Conservation (phyloP, 2,888 invertebrate genomes). For the Drosophila tripunctata region DNA sequence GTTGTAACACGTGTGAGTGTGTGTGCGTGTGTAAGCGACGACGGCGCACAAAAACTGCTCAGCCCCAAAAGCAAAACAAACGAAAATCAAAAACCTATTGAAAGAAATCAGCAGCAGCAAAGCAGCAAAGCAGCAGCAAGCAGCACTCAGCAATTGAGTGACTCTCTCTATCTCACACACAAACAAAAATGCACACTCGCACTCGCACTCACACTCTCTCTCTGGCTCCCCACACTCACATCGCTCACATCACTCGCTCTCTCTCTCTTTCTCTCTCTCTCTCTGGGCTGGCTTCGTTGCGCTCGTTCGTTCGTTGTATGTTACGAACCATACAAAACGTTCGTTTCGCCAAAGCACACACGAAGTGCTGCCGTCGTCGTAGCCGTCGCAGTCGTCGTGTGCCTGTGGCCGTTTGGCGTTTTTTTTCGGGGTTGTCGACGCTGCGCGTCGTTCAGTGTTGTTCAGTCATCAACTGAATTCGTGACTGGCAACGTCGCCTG, state of each 20-base stretch:
- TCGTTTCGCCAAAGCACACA: too few relatives aligned
- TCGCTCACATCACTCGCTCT: too few relatives aligned
- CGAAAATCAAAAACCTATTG: constrained; percentile 71
- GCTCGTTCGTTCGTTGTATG: constrained; percentile 9
- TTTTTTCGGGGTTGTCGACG: constrained; percentile 83
- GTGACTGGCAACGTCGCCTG: constrained; percentile 84
- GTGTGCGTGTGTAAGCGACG: constrained; percentile 12
- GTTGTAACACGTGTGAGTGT: constrained; percentile 33
- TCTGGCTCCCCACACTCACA: too few relatives aligned
- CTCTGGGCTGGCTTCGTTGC: neutral
- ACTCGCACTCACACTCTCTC: too few relatives aligned
- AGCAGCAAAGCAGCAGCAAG: neutral
- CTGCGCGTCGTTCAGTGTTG: constrained; percentile 83
- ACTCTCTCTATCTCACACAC: too few relatives aligned
- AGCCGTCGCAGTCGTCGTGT: constrained; percentile 5
- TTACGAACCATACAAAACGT: too few relatives aligned
- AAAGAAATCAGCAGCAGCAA: constrained; percentile 56
- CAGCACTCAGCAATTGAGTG: constrained; percentile 57
- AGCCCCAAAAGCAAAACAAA: constrained; percentile 62
- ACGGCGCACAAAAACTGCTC: constrained; percentile 72
- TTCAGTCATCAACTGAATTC: constrained; percentile 85
- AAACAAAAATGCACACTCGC: too few relatives aligned
- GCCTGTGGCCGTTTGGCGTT: constrained; percentile 17
- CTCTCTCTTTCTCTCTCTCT: constrained; percentile 13
- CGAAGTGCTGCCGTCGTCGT: constrained; percentile 8